These are phyloP conservation scores for Drosophila nikananu DNA, from an alignment of 1,140 invertebrate genomes.

Conservation along the genomic window DNA sequence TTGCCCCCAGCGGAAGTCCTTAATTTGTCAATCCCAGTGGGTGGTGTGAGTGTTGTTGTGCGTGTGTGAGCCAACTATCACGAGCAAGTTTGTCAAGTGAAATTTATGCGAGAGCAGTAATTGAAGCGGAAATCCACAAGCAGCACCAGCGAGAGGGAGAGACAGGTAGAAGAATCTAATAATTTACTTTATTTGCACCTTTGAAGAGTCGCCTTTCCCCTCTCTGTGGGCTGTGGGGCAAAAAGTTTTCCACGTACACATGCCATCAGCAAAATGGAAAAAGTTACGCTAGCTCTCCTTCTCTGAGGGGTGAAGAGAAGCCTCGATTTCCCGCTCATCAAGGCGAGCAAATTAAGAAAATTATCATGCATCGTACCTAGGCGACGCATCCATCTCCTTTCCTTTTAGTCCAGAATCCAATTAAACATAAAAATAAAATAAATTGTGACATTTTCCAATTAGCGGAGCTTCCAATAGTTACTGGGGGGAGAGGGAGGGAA, in stretches of 20 bases:
- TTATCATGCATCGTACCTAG: conserved; percentile 79
- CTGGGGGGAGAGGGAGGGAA: not conserved
- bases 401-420: conserved; percentile 66
- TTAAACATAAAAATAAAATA: conserved; percentile 84
- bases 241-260: conserved; percentile 78
- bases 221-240: conserved; percentile 42
- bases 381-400: conserved; percentile 31
- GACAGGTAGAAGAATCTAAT: conserved; percentile 66
- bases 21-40: conserved; percentile 61
- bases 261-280: conserved; percentile 82
- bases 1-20: conserved; percentile 60
- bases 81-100: conserved; percentile 78
- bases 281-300: conserved; percentile 62
- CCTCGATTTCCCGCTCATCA: conserved; percentile 64
- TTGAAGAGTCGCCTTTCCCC: conserved; percentile 61
- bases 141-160: conserved; percentile 12
- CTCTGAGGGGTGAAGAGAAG: not conserved
- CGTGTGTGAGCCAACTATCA: conserved; percentile 54
- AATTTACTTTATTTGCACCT: conserved; percentile 84
- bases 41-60: conserved; percentile 3
- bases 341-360: conserved; percentile 79
- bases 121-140: conserved; percentile 83
- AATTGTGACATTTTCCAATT: conserved; percentile 83
- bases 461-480: conserved; percentile 66
- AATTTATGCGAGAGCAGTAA: conserved; percentile 80